Conservation (phyloP, 2,113 vertebrate species). For the Pomatorhinus ruficollis region DNA sequence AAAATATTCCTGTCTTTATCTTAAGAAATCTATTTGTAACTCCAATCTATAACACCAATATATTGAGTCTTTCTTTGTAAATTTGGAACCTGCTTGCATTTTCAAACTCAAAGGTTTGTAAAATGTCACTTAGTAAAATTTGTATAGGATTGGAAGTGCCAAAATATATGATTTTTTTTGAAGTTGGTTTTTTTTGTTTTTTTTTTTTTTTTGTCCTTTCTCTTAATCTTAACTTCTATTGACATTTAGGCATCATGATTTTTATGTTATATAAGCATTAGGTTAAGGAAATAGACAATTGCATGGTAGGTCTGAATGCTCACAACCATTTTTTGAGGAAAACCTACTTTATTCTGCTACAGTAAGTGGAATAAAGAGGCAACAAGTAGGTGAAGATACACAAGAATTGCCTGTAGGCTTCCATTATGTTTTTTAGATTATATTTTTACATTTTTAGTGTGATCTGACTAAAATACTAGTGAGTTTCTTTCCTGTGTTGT, state of each 20-base stretch:
- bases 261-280: not conserved
- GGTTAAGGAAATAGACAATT: not conserved
- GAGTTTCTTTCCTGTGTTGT: not conserved
- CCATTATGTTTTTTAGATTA: not conserved
- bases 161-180: not conserved
- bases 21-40: not conserved
- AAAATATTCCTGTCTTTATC: rapidly evolving
- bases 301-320: not conserved
- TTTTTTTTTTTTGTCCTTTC: not conserved
- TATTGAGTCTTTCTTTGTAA: not conserved
- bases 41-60: not conserved
- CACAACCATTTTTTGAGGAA: not conserved
- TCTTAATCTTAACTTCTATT: not conserved
- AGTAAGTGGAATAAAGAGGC: not conserved
- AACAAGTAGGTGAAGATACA: not conserved
- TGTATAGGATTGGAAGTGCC: not conserved
- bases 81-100: not conserved
- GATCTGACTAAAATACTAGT: not conserved
- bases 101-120: not conserved
- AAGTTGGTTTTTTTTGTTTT: not conserved
- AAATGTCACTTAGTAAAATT: not conserved
- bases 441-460: not conserved
- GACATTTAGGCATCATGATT: not conserved
- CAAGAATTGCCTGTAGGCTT: not conserved
- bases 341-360: not conserved